Evolutionary conservation across 2,888 invertebrate species (phyloP).

Genomic region (Diaperis boleti): DNA sequence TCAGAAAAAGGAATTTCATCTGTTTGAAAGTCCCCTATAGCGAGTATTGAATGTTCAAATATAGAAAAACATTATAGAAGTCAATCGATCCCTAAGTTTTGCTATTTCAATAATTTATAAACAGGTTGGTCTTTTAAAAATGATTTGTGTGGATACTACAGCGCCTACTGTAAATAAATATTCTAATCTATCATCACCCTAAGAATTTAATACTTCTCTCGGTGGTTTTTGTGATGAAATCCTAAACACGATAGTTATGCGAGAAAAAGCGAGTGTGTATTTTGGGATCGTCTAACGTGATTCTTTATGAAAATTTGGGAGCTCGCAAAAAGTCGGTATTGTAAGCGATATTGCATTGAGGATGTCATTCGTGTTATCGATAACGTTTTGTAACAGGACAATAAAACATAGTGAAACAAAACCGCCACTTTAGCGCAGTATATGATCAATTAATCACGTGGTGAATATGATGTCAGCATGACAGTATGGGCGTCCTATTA

Average conservation of each 20-base stretch:
- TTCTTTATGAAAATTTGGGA: conserved; percentile 22
- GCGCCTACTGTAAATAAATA: neutral
- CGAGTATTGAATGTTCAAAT: too few relatives aligned
- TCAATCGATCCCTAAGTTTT: too few relatives aligned
- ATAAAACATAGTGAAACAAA: conserved; percentile 47
- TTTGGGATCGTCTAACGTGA: conserved; percentile 7
- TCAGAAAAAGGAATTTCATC: too few relatives aligned
- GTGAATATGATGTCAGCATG: conserved; percentile 55
- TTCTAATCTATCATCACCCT: too few relatives aligned
- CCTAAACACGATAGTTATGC: conserved; percentile 3
- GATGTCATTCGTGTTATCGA: conserved; percentile 37
- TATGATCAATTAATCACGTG: conserved; percentile 55
- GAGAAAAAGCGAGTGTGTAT: neutral
- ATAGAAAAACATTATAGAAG: too few relatives aligned
- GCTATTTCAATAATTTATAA: too few relatives aligned
- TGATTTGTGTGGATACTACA: too few relatives aligned
- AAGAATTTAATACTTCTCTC: neutral
- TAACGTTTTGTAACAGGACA: conserved; percentile 38
- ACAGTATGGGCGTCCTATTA: conserved; percentile 54
- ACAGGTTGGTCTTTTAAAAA: too few relatives aligned
- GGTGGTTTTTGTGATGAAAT: neutral
- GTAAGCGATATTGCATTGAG: conserved; percentile 17
- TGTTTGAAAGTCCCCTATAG: too few relatives aligned
- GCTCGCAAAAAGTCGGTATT: conserved; percentile 14
- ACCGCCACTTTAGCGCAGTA: conserved; percentile 53